phyloP scores from a whole-genome alignment of 2,113 vertebrate genomes.

The Nothobranchius furzeri region DNA sequence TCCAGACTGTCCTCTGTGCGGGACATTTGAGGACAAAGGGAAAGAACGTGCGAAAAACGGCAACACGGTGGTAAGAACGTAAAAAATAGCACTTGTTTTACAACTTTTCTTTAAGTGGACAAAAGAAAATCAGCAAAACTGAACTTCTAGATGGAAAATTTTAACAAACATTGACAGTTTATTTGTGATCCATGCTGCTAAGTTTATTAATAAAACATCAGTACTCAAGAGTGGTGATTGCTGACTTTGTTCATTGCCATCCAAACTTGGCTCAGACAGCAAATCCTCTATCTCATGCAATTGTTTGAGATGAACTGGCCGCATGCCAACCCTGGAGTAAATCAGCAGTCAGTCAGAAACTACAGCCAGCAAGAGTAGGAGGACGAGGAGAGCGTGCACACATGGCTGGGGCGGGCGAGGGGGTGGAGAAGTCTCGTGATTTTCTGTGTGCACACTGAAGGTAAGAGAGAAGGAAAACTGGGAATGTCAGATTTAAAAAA shows the following conservation, averaged over 20 bases:
- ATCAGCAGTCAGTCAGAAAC: conserved; percentile 79
- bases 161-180: too few species aligned
- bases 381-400: conserved; percentile 13
- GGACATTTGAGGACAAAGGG: conserved; percentile 5
- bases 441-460: conserved; percentile 47
- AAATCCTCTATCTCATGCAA: conserved; percentile 67
- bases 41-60: too few species aligned
- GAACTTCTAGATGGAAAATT: too few species aligned
- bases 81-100: too few species aligned
- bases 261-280: conserved; percentile 71
- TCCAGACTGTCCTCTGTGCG: conserved; percentile 24
- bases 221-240: conserved; percentile 54
- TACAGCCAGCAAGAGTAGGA: conserved; percentile 60
- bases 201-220: background rate
- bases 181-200: too few species aligned
- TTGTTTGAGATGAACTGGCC: conserved; percentile 79
- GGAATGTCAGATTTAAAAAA: conserved; percentile 16
- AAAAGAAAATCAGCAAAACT: too few species aligned
- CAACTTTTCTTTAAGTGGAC: too few species aligned
- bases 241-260: conserved; percentile 80
- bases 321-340: conserved; percentile 74
- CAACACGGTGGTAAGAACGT: too few species aligned
- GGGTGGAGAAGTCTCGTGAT: conserved; percentile 32
- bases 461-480: conserved; percentile 35
- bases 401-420: conserved; percentile 13